phyloP scores from a whole-genome alignment of 2,797 vertebrate species.

The Melanotaenia boesemani region DNA sequence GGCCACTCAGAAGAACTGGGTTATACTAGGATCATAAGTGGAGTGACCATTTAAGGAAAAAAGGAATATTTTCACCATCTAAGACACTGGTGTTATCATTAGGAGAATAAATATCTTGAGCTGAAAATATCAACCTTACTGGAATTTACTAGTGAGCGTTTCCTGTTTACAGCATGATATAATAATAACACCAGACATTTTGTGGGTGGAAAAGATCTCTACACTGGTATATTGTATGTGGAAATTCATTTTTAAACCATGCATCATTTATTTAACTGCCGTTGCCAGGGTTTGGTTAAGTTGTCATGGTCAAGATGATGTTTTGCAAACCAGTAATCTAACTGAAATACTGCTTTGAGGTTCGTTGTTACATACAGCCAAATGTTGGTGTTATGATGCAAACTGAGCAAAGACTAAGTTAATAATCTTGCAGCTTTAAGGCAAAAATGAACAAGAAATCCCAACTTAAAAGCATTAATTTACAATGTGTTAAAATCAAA shows the following conservation, averaged over 20 bases:
- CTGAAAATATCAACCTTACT: slow-evolving; percentile 54
- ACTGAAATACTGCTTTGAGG: slow-evolving; percentile 14
- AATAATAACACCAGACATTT: slow-evolving; percentile 50
- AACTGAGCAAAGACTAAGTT: slow-evolving; percentile 16
- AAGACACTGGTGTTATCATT: slow-evolving; percentile 65
- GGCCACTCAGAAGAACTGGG: slow-evolving; percentile 24
- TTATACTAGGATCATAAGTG: slow-evolving; percentile 55
- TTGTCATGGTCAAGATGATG: slow-evolving; percentile 10
- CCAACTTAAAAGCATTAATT: background rate
- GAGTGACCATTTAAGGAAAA: slow-evolving; percentile 34
- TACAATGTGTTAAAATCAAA: slow-evolving; percentile 8
- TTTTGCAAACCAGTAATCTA: slow-evolving; percentile 11
- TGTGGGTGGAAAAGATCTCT: slow-evolving; percentile 49
- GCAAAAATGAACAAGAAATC: background rate
- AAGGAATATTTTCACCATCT: slow-evolving; percentile 33
- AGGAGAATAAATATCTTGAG: slow-evolving; percentile 59
- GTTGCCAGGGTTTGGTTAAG: slow-evolving; percentile 12
- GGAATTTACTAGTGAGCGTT: slow-evolving; percentile 57
- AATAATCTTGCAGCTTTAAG: background rate
- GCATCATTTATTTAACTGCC: slow-evolving; percentile 20
- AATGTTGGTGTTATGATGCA: slow-evolving; percentile 46
- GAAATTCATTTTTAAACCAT: slow-evolving; percentile 20
- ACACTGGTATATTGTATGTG: slow-evolving; percentile 19
- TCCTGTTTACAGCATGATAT: slow-evolving; percentile 69
- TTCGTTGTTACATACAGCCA: slow-evolving; percentile 27